A percentile compares a stretch with the other conserved stretches of the same genome.
Conservation (phyloP, 2,888 invertebrate species). For the Heterodera filipjevi region DNA sequence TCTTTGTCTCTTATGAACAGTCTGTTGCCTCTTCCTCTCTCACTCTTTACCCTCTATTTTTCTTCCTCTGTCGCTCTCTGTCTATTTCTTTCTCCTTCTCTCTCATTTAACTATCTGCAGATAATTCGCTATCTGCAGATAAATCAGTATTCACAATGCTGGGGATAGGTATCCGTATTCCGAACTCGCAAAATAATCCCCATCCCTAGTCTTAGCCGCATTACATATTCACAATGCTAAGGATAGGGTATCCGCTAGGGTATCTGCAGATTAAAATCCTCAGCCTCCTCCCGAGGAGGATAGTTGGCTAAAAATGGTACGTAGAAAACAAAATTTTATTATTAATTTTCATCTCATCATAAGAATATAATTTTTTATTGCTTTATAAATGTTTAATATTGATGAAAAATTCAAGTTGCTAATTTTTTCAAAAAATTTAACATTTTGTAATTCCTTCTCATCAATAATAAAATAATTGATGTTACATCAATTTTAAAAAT, state of each 20-base stretch:
- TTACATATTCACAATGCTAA: too few species aligned
- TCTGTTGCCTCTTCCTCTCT: too few species aligned
- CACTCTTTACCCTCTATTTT: too few species aligned
- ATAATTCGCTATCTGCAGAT: constrained; percentile 11
- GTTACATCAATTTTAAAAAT: neutral
- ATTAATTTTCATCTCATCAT: neutral
- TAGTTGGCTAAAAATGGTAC: neutral
- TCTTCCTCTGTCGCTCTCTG: too few species aligned
- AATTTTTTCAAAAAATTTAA: neutral
- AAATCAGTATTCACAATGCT: neutral
- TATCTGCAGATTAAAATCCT: neutral
- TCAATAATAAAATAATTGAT: neutral
- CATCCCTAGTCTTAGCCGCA: too few species aligned
- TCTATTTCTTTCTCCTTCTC: too few species aligned
- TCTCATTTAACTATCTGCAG: neutral
- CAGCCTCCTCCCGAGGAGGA: neutral
- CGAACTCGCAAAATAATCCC: too few species aligned
- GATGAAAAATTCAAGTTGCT: neutral
- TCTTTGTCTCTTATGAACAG: too few species aligned
- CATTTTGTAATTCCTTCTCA: too few species aligned
- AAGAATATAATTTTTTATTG: too few species aligned
- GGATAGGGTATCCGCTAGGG: neutral
- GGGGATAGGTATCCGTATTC: constrained; percentile 11
- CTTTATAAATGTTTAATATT: too few species aligned
- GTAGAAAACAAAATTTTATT: neutral